Evolutionary conservation across 2,113 vertebrate genomes (phyloP).

Genomic region (Andinoacara biseriatus): DNA sequence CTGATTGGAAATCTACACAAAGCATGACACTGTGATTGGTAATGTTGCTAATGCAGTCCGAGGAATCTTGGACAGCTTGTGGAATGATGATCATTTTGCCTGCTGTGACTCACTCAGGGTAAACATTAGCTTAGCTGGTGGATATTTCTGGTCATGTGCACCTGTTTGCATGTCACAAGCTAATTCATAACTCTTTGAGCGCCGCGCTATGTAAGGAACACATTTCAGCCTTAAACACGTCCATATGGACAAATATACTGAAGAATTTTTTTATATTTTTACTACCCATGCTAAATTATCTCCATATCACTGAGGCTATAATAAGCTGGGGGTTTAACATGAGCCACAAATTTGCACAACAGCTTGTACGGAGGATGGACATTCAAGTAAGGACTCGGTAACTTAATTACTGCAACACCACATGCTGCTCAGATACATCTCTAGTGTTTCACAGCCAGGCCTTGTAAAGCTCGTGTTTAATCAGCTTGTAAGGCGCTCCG

Average conservation of each 20-base stretch:
- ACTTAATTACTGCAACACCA: conserved; percentile 61
- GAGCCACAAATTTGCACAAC: conserved; percentile 50
- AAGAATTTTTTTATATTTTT: conserved; percentile 5
- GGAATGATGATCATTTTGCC: conserved; percentile 70
- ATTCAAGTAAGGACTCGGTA: conserved; percentile 39
- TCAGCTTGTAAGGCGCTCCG: conserved; percentile 45
- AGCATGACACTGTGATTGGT: conserved; percentile 41
- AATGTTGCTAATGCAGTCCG: conserved; percentile 34
- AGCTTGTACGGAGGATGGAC: conserved; percentile 51
- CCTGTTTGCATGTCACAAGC: conserved; percentile 78
- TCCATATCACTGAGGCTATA: conserved; percentile 37
- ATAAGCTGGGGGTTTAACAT: conserved; percentile 52
- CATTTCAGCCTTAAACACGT: conserved; percentile 66
- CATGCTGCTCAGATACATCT: conserved; percentile 40
- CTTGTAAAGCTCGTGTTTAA: conserved; percentile 48
- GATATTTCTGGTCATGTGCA: conserved; percentile 67
- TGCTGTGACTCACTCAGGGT: conserved; percentile 45
- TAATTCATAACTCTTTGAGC: conserved; percentile 71
- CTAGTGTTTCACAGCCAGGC: conserved; percentile 38
- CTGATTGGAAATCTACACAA: conserved; percentile 47
- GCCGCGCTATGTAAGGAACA: conserved; percentile 50
- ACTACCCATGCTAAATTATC: conserved; percentile 55
- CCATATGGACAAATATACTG: conserved; percentile 71
- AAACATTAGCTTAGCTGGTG: conserved; percentile 67
- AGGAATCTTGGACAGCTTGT: conserved; percentile 44